phyloP scores from a whole-genome alignment of 2,888 invertebrate genomes.

The Sericinus montela region DNA sequence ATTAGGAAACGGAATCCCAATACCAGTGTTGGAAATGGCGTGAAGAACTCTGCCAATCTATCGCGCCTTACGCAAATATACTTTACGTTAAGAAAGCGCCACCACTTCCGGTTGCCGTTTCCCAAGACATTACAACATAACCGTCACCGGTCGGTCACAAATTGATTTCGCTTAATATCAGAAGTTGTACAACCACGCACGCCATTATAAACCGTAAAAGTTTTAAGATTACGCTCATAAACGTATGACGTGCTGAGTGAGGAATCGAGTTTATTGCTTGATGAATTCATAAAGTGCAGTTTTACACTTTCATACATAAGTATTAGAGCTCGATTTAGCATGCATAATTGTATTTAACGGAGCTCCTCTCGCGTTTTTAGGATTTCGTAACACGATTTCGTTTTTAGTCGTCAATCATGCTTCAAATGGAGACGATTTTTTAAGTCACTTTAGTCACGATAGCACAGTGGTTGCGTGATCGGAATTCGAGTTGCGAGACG shows the following conservation, averaged over 20 bases:
- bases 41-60: no score
- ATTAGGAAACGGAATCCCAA: no score
- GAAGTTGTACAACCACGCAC: not conserved
- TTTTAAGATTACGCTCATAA: not conserved
- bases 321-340: no score
- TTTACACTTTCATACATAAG: no score
- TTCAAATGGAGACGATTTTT: constrained; percentile 9
- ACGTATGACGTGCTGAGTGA: not conserved
- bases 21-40: no score
- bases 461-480: no score
- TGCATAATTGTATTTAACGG: no score
- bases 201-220: not conserved
- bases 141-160: not conserved
- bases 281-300: constrained; percentile 7
- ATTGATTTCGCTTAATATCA: constrained; percentile 1
- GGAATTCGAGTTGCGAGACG: no score
- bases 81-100: constrained; percentile 11
- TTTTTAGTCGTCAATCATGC: no score
- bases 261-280: not conserved
- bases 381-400: no score
- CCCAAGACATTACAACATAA: constrained; percentile 6
- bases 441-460: no score
- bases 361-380: no score
- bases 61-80: not conserved
- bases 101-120: constrained; percentile 10